A percentile compares a stretch with the other conserved stretches of the same genome.
phyloP scores from a whole-genome alignment of 2,113 vertebrate genomes.

The Ptyas mucosa region DNA sequence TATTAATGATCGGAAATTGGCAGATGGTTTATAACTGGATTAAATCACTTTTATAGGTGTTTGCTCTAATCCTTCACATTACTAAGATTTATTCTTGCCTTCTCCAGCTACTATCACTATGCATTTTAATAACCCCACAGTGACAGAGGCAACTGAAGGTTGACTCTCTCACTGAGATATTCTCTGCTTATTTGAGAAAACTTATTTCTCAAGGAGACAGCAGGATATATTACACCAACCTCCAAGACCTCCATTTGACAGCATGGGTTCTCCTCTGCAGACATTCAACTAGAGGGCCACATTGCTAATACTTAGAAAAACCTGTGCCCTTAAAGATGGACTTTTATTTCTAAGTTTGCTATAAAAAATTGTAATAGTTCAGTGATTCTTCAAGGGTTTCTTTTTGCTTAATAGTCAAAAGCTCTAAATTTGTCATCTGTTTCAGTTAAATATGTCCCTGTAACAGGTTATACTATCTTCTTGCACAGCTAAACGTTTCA shows the following conservation, averaged over 20 bases:
- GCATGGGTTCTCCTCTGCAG: not conserved
- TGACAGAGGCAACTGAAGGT: not conserved
- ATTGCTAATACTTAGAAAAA: not conserved
- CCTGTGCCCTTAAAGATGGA: not conserved
- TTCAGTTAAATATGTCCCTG: not conserved
- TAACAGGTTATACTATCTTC: not conserved
- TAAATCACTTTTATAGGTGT: not conserved
- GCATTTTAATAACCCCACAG: not conserved
- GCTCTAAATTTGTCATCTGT: not conserved
- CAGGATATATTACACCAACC: not conserved
- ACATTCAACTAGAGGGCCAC: not conserved
- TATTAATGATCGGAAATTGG: not conserved
- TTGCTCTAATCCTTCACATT: not conserved
- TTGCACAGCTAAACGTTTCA: not conserved
- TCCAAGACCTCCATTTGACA: not conserved
- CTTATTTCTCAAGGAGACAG: not conserved
- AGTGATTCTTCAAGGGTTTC: not conserved
- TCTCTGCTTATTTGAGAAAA: not conserved
- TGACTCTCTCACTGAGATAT: not conserved
- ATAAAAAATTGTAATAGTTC: not conserved
- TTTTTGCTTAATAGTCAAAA: not conserved
- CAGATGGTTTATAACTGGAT: not conserved
- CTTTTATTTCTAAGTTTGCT: not conserved
- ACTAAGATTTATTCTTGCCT: not conserved
- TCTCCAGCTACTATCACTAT: not conserved